Evolutionary conservation across 2,797 vertebrate species (phyloP), one percentile per base, ranked within the genome.

Genomic region (Hippocampus kuda): DNA sequence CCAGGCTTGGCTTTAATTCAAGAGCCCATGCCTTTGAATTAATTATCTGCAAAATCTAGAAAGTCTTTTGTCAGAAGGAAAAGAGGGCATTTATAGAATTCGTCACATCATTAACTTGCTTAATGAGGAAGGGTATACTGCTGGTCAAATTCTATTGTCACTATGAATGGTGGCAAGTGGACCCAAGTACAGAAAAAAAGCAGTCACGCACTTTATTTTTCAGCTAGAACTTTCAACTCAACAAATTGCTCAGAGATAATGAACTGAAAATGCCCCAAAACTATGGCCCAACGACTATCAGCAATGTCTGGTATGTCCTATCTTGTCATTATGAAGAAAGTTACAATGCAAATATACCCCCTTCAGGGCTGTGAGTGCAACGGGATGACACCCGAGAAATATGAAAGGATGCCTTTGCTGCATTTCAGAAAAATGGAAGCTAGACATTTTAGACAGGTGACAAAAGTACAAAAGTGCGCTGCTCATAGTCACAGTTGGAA

Each of bases 31-130:
- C 42, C 42, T 65, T 65, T 65, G 63, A 49, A 65, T 65, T 65
- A 65, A 65, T 65, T 65, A 49, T 65, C 63, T 48, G 44, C 63
- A 65, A 65, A 65, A 65, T 49, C 42, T 30, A 48, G 63, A 44
- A 48, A 65, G 63, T 27, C 42, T 65, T 65, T 65, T 65, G 63
- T 65, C 63, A 49, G 42, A 65, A 15, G 63, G 15, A 49, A 65
- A 48, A 65, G 44, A 65, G 63, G 63, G 42, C 44, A 27, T 65
- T 65, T 30, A 48, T 24, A 48, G 44, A 65, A 65, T 18, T 18
- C 63, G 26, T 27, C 63, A 48, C 63, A 44, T 65, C 63, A 65
- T 65, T 65, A 65, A 65, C 63, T 65, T 10, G 6, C 44, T 65
- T 65, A 65, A 65, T 65, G 63, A 65, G 63, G 27, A 48, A 48